Evolutionary conservation across 2,113 vertebrate genomes (phyloP), one percentile per base, ranked within the genome.

Genomic region (Trichomycterus rosablanca): DNA sequence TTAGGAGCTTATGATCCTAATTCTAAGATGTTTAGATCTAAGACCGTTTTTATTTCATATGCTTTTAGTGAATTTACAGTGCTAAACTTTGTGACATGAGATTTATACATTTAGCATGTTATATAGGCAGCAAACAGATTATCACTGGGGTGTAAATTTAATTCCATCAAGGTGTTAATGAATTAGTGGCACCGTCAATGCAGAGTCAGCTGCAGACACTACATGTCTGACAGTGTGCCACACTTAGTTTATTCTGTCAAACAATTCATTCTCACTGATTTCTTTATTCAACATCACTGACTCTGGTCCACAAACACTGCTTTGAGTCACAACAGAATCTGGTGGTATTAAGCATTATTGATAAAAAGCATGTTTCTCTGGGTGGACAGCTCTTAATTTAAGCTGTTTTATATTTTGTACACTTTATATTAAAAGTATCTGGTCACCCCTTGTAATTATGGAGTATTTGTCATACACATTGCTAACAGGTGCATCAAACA

Each of bases 121-220:
- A 35, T 22, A 22, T 44, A 44, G 26, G 40, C 23, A 35, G 39
- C 28, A 37, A 20, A 55, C 28, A 11, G 46, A 28, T n/a, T 34
- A 45, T 19, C 78, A 63, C 54, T 71, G 67, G 74, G 76, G 76
- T 82, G 80, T 70, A 74, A 84, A 82, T 83, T 80, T 82, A 80
- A 82, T 84, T 84, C 82, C 76, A 70, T 72, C 30, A 49, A 59
- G 76, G 83, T 70, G 80, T 78, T 86, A 85, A 87, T 85, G 82
- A 86, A 86, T 73, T 68, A 73, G 68, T 63, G 67, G 73, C 72
- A 74, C n/a, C 68, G 70, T n/a, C n/a, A 42, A 45, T 71, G 30
- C 68, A 72, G 76, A 80, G 78, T 72, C 77, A 74, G 68, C 67
- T 16, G 15, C 16, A 65, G n/a, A 20, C 22, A 45, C 14, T 43